Evolutionary conservation across 2,797 vertebrate species (phyloP), one percentile per base, ranked within the genome.

Genomic region (Philypnodon macrostomus): DNA sequence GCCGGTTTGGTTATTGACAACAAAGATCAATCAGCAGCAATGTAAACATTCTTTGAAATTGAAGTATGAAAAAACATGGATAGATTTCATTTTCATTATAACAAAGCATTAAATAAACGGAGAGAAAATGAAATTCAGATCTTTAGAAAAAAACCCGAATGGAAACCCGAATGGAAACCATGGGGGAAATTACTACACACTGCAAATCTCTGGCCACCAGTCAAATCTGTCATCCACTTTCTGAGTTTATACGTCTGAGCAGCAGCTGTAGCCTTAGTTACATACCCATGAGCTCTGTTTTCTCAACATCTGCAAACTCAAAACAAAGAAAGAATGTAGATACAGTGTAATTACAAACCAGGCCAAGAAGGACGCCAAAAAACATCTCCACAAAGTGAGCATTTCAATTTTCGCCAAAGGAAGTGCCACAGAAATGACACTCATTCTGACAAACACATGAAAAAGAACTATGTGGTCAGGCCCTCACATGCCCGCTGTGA

Each of bases 361-460:
- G 11, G 53, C 56, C 34, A 59, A 63, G 47, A 62, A 46, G 38
- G 41, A 44, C 41, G 18, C 16, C n/a, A 8, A 21, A 26, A 26
- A 4, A 26, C 60, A 65, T 63, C 59, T 57, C 31, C 30, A 53
- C 34, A 8, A 1, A 52, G 49, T 4, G 4, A 44, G 23, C 18
- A 70, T 77, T 65, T 60, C 53, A 65, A 67, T 75, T 61, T 44
- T 44, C 27, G 14, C 17, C 55, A 0, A 5, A 73, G 48, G 62
- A 78, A 69, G 60, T 54, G 61, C 56, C 63, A 70, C 63, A 74
- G 74, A 81, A 67, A 77, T 46, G 63, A 64, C 58, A 75, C 72
- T 75, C 53, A 70, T 53, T 67, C 61, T 30, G 72, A 67, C 55
- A 75, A 62, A 62, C 69, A 67, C 63, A 60, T 13, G 15, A 63